A percentile compares a stretch with the other conserved stretches of the same genome.
Evolutionary conservation across 2,888 invertebrate species (phyloP).

Genomic region (Aspidiotus destructor): DNA sequence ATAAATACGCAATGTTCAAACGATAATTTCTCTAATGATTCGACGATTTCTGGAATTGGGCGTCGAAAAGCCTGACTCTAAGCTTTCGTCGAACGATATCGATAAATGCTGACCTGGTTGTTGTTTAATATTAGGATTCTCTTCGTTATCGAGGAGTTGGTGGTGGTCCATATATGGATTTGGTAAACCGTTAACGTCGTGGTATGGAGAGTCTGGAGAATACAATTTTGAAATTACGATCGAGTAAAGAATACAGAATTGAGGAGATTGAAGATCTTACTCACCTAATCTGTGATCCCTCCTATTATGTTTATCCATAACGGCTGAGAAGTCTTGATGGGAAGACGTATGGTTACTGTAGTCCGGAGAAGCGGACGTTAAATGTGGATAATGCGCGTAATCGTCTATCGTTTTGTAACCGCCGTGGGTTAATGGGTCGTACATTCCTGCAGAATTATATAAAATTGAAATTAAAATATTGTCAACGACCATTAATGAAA

Average conservation of each 20-base stretch:
- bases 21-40: constrained; percentile 90
- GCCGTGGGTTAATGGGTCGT: constrained; percentile 69
- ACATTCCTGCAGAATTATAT: constrained; percentile 44
- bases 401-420: constrained; percentile 74
- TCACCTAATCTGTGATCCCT: constrained; percentile 77
- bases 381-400: constrained; percentile 74
- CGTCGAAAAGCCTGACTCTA: constrained; percentile 88
- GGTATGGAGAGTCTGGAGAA: constrained; percentile 76
- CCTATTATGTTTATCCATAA: constrained; percentile 41
- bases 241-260: background rate
- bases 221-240: constrained; percentile 30
- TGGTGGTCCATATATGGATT: constrained; percentile 66
- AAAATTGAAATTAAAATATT: background rate
- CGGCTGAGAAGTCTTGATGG: constrained; percentile 68
- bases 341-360: constrained; percentile 62
- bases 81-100: constrained; percentile 82
- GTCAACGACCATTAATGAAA: background rate
- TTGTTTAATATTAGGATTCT: constrained; percentile 56
- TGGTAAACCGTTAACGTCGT: constrained; percentile 84
- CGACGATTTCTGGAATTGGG: constrained; percentile 85
- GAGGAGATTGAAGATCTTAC: background rate
- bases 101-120: constrained; percentile 71
- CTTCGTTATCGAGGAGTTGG: constrained; percentile 53
- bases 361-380: constrained; percentile 56
- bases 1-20: constrained; percentile 43